phyloP scores from a whole-genome alignment of 2,888 invertebrate genomes.

The Chaetogeoica ovagalla region DNA sequence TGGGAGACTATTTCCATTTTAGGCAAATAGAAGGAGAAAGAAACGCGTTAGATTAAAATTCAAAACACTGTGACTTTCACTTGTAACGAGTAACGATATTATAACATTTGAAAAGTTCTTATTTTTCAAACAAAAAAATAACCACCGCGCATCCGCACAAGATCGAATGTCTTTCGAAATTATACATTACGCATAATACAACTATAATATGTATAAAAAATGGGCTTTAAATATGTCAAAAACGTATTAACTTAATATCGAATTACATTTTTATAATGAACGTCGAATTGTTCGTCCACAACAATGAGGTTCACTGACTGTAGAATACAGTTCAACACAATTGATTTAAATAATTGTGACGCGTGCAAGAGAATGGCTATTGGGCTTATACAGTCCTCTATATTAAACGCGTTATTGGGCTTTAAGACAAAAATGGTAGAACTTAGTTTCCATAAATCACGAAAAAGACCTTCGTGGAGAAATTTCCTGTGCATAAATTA shows the following conservation, averaged over 20 bases:
- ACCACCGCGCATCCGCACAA: too few relatives aligned
- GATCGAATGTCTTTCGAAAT: too few relatives aligned
- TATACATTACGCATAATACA: not conserved
- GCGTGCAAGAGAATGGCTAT: too few relatives aligned
- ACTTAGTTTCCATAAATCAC: not conserved
- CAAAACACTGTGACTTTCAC: too few relatives aligned
- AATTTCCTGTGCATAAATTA: not conserved
- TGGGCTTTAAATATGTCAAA: not conserved
- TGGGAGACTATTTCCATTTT: too few relatives aligned
- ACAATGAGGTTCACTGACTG: not conserved
- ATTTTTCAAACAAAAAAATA: too few relatives aligned
- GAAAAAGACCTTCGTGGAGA: not conserved
- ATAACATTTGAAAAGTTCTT: too few relatives aligned
- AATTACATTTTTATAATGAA: not conserved
- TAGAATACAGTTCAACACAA: not conserved
- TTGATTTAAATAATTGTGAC: not conserved
- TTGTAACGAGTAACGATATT: too few relatives aligned
- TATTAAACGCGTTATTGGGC: not conserved
- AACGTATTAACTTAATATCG: not conserved
- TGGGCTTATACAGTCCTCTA: not conserved
- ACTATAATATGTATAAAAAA: not conserved
- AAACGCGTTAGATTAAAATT: too few relatives aligned
- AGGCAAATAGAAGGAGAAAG: too few relatives aligned
- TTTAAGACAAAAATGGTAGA: not conserved
- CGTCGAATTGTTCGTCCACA: not conserved